These are phyloP conservation scores for Pseudomugil gertrudae DNA, from an alignment of 2,797 vertebrate genomes.

Conservation along the genomic window DNA sequence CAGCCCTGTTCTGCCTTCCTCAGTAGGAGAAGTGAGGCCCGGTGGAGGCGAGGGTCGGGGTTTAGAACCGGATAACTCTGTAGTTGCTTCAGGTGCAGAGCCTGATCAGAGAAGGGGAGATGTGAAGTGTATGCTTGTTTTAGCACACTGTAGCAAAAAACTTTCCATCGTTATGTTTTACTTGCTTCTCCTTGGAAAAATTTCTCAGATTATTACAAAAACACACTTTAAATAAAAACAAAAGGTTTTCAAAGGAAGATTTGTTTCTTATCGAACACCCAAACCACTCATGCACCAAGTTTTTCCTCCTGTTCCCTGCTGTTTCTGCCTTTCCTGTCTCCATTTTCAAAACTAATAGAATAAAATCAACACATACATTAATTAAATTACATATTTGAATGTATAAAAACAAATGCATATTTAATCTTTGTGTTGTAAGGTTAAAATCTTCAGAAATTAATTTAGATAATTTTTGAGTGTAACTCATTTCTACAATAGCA, in stretches of 20 bases:
- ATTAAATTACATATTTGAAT: no score
- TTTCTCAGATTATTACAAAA: no score
- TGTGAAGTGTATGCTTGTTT: neutral
- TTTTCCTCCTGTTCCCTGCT: neutral
- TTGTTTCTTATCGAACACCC: neutral
- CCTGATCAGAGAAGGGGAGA: conserved; percentile 46
- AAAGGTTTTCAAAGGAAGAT: neutral
- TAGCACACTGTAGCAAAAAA: neutral
- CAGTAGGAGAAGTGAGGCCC: conserved; percentile 74
- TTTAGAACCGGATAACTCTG: conserved; percentile 67
- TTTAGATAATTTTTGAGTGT: no score
- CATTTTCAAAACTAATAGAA: neutral
- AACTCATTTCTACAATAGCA: no score
- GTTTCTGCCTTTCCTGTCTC: neutral
- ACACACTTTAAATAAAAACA: no score
- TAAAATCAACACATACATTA: neutral
- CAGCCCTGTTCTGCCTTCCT: conserved; percentile 69
- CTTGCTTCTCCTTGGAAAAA: neutral
- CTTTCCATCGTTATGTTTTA: neutral
- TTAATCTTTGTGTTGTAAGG: no score
- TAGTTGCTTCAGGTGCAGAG: conserved; percentile 17
- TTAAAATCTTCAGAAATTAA: no score
- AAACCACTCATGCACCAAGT: neutral
- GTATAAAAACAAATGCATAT: neutral
- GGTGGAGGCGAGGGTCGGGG: conserved; percentile 76